A percentile compares a stretch with the other conserved stretches of the same genome.
Conservation (phyloP, 2,888 invertebrate genomes). For the Uloborus plumipes region DNA sequence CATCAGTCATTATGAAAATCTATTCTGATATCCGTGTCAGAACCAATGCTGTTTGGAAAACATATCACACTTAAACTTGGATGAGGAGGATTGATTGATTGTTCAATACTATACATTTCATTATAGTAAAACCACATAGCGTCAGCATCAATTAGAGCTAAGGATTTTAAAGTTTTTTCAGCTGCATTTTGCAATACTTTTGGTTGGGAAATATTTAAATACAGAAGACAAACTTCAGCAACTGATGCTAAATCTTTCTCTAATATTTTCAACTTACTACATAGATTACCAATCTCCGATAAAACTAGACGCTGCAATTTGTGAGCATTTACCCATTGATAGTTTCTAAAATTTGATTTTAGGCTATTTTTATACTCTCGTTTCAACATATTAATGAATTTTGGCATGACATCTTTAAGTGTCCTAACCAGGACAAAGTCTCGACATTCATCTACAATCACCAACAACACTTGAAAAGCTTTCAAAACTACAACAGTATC, state of each 20-base stretch:
- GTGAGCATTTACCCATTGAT: slow-evolving; percentile 39
- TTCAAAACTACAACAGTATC: slow-evolving; percentile 35
- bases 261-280: slow-evolving; percentile 19
- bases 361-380: slow-evolving; percentile 11
- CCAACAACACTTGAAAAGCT: slow-evolving; percentile 53
- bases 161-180: slow-evolving; percentile 26
- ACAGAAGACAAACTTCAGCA: slow-evolving; percentile 39
- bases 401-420: slow-evolving; percentile 50
- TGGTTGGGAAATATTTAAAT: slow-evolving; percentile 35
- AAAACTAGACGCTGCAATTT: slow-evolving; percentile 33
- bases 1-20: neutral
- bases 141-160: slow-evolving; percentile 41
- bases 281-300: slow-evolving; percentile 40
- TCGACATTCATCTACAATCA: slow-evolving; percentile 44
- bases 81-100: slow-evolving; percentile 28
- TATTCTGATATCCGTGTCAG: neutral
- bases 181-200: slow-evolving; percentile 43
- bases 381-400: slow-evolving; percentile 38
- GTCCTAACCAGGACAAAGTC: slow-evolving; percentile 55
- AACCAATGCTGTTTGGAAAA: slow-evolving; percentile 20
- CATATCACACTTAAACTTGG: slow-evolving; percentile 7
- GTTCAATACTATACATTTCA: neutral
- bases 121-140: slow-evolving; percentile 47
- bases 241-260: slow-evolving; percentile 38
- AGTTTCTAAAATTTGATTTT: slow-evolving; percentile 28